Percentiles rank a stretch among this genome's conserved stretches.
Conservation (phyloP, 2,888 invertebrate species). For the Eilema griseolum region DNA sequence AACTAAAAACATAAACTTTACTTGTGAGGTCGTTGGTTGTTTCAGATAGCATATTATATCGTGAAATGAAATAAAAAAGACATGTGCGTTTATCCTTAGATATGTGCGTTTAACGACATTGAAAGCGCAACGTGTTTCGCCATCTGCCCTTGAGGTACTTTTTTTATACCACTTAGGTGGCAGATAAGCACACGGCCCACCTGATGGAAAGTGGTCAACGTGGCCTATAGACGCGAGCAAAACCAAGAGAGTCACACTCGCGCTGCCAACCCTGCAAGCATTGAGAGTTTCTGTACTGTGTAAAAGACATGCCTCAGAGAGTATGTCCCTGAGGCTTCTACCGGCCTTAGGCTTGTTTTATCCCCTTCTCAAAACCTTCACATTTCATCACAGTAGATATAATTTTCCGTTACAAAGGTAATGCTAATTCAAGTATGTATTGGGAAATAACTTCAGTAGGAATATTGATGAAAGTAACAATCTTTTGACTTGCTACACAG, state of each 20-base stretch:
- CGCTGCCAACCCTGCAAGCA: no score
- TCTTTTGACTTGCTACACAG: conserved; percentile 34
- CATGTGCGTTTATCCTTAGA: no score
- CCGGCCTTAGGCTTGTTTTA: not conserved
- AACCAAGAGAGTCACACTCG: no score
- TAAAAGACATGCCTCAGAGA: not conserved
- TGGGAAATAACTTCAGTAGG: not conserved
- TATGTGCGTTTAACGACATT: no score
- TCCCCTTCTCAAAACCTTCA: not conserved
- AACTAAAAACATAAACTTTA: not conserved
- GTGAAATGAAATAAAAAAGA: no score
- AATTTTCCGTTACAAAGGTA: not conserved
- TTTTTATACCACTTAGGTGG: no score
- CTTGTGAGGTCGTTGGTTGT: not conserved
- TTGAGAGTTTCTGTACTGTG: no score
- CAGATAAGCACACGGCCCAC: no score
- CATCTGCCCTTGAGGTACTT: no score
- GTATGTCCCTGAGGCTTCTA: not conserved
- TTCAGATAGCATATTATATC: not conserved
- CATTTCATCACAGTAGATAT: not conserved
- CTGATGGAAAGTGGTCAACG: no score
- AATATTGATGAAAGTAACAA: conserved; percentile 17
- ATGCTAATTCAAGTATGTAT: not conserved
- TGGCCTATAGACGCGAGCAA: no score
- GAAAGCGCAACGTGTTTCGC: no score